A percentile compares a stretch with the other conserved stretches of the same genome.
Conservation (phyloP, 2,888 invertebrate species). For the Dusona sp. region DNA sequence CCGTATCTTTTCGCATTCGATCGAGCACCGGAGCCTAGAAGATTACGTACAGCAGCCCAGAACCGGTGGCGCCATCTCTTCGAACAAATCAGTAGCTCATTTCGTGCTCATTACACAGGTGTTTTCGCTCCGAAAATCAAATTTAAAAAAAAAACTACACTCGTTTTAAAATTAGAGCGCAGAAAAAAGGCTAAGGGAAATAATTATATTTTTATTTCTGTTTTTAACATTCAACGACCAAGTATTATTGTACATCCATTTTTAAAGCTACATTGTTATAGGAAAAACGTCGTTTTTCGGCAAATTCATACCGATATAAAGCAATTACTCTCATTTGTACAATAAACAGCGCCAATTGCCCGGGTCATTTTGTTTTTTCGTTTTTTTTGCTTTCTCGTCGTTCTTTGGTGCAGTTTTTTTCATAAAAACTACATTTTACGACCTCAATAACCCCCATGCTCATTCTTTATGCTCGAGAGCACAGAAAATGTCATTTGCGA, state of each 20-base stretch:
- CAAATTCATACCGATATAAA: neutral
- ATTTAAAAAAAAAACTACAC: neutral
- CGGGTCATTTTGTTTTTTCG: neutral
- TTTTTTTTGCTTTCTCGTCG: neutral
- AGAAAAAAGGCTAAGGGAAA: neutral
- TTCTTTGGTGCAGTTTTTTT: neutral
- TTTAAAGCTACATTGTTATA: neutral
- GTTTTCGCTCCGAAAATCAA: neutral
- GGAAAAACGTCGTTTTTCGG: too few species aligned
- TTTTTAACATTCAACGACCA: neutral
- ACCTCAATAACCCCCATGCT: conserved; percentile 17
- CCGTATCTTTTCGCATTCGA: too few species aligned
- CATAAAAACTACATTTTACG: conserved; percentile 30
- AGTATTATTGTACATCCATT: neutral
- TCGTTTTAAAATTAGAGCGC: neutral
- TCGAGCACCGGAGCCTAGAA: neutral
- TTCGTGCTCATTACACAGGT: neutral
- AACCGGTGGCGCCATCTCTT: conserved; percentile 69
- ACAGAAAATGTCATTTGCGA: neutral
- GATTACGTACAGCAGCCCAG: neutral
- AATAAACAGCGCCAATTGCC: conserved; percentile 1
- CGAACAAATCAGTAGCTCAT: conserved; percentile 4
- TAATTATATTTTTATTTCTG: neutral
- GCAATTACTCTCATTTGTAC: neutral
- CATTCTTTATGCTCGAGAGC: neutral